Conservation (phyloP, 2,113 vertebrate species). For the Pelecanoides urinatrix region DNA sequence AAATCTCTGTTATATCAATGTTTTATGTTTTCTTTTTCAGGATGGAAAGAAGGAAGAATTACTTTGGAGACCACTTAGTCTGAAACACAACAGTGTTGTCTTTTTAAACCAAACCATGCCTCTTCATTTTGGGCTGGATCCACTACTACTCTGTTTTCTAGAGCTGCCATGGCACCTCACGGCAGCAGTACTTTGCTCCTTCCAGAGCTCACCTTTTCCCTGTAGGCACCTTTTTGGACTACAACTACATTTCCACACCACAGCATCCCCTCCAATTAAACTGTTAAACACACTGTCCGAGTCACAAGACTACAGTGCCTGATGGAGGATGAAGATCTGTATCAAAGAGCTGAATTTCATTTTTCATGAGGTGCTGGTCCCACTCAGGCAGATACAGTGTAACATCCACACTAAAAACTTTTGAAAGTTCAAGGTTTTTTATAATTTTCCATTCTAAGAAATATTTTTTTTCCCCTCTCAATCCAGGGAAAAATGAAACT, state of each 20-base stretch:
- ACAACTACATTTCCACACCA: background rate
- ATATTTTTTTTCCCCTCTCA: background rate
- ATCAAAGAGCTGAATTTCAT: background rate
- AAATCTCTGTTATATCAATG: background rate
- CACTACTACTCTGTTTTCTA: background rate
- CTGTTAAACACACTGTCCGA: background rate
- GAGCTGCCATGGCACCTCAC: accelerated
- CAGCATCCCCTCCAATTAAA: background rate
- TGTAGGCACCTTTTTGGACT: background rate
- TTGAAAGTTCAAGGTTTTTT: background rate
- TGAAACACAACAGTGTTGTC: background rate
- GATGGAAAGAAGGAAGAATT: background rate
- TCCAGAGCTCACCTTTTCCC: background rate
- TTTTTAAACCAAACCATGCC: background rate
- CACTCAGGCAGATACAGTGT: background rate
- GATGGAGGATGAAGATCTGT: background rate
- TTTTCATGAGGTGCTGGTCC: accelerated
- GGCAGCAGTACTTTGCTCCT: background rate
- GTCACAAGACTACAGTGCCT: background rate
- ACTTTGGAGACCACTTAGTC: background rate
- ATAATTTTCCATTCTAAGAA: background rate
- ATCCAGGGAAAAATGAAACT: background rate
- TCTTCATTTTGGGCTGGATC: background rate
- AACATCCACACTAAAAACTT: background rate
- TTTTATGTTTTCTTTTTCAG: background rate